Evolutionary conservation across 2,888 invertebrate genomes (phyloP).

Genomic region (Stenoptilia bipunctidactyla): DNA sequence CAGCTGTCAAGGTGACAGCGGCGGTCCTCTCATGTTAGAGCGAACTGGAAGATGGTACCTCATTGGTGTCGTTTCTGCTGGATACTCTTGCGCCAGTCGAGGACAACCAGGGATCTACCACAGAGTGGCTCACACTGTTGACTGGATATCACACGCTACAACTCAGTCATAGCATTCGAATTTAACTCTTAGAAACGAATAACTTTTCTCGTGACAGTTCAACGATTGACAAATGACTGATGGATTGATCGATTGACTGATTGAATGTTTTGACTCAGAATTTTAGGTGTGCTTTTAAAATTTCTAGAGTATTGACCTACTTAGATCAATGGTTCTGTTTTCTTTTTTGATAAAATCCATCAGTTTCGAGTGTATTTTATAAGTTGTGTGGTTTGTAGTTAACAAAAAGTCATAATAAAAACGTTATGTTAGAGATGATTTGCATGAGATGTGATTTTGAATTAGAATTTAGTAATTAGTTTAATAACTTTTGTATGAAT

Average conservation of each 20-base stretch:
- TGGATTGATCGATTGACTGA: neutral
- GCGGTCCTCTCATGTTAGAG: conserved; percentile 92
- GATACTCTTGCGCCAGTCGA: conserved; percentile 93
- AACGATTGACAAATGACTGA: neutral
- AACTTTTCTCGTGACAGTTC: conserved; percentile 1
- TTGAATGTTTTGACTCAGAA: neutral
- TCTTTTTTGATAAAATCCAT: too few relatives aligned
- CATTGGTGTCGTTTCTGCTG: conserved; percentile 92
- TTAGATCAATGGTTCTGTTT: too few relatives aligned
- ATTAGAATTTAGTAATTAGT: neutral
- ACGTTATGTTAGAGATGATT: neutral
- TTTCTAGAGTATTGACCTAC: too few relatives aligned
- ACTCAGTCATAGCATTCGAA: conserved; percentile 40
- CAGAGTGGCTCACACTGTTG: conserved; percentile 91
- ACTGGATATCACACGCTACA: conserved; percentile 85
- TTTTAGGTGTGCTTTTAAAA: too few relatives aligned
- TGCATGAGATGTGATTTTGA: neutral
- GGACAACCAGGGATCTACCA: conserved; percentile 96
- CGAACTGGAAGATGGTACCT: conserved; percentile 89
- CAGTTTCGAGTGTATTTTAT: neutral
- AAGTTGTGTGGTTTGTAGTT: neutral
- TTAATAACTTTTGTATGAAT: neutral
- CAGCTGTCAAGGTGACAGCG: conserved; percentile 84
- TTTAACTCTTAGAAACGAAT: neutral
- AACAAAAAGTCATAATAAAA: neutral